These are phyloP conservation scores for Regulus satrapa DNA, from an alignment of 2,113 vertebrate genomes.

Conservation along the genomic window DNA sequence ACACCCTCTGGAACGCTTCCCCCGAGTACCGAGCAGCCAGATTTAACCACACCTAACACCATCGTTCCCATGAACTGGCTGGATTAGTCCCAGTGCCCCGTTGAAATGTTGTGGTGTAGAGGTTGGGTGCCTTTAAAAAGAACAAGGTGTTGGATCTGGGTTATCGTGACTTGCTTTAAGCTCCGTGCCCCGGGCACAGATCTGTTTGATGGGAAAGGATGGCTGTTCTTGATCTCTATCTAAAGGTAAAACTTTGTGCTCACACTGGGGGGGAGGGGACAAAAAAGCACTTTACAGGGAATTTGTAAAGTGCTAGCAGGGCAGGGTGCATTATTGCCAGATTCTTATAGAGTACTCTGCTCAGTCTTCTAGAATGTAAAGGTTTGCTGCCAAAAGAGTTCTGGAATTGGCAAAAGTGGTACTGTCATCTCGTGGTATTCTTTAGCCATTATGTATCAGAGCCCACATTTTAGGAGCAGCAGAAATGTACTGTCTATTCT, in stretches of 20 bases:
- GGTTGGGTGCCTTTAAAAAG: background rate
- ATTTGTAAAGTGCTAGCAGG: background rate
- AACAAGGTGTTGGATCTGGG: background rate
- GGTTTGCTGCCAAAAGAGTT: background rate
- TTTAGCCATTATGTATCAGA: background rate
- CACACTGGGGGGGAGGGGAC: background rate
- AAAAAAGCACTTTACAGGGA: background rate
- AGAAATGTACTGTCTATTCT: background rate
- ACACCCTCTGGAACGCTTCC: fast-evolving
- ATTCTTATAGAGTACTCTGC: background rate
- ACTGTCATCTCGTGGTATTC: background rate
- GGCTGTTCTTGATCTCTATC: background rate
- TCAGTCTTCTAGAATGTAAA: background rate
- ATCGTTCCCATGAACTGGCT: background rate
- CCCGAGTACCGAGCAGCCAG: background rate
- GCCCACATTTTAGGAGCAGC: background rate
- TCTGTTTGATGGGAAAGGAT: background rate
- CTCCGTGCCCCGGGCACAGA: background rate
- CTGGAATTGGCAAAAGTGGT: background rate
- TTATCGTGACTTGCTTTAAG: background rate
- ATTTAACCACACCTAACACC: background rate
- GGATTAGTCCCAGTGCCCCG: background rate
- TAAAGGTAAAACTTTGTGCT: background rate
- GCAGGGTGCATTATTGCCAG: background rate
- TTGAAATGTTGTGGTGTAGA: fast-evolving